A percentile compares a stretch with the other conserved stretches of the same genome.
Evolutionary conservation across 2,888 invertebrate genomes (phyloP).

Genomic region (Boloria selene): DNA sequence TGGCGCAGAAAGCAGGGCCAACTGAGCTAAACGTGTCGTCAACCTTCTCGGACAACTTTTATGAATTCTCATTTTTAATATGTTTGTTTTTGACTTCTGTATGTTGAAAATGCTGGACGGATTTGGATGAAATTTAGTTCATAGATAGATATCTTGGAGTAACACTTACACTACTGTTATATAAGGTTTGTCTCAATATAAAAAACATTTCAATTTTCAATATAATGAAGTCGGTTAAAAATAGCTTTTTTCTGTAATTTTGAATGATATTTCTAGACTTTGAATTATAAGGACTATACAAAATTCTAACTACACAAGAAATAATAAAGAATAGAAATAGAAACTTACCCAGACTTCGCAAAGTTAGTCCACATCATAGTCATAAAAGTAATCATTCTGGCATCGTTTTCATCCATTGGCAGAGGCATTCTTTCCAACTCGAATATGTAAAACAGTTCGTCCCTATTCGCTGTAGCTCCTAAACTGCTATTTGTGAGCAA

Average conservation of each 20-base stretch:
- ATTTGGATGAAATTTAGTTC: too few species aligned
- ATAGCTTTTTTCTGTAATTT: not conserved
- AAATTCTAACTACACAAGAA: not conserved
- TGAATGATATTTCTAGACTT: too few species aligned
- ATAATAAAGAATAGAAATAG: not conserved
- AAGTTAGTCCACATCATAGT: conserved; percentile 79
- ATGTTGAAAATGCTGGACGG: too few species aligned
- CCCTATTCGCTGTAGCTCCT: conserved; percentile 64
- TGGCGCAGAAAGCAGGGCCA: too few species aligned
- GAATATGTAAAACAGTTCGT: conserved; percentile 71
- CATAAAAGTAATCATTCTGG: conserved; percentile 72
- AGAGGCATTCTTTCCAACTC: conserved; percentile 67
- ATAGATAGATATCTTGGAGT: too few species aligned
- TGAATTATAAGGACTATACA: too few species aligned
- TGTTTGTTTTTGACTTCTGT: too few species aligned
- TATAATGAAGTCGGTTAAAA: not conserved
- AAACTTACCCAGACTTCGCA: conserved; percentile 71
- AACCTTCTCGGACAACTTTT: not conserved
- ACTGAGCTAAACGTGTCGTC: too few species aligned
- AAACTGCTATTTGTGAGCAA: conserved; percentile 67
- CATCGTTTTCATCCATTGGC: conserved; percentile 71
- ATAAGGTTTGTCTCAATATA: too few species aligned
- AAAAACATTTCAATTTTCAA: too few species aligned
- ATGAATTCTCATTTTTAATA: too few species aligned
- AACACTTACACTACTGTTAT: too few species aligned